Percentiles rank a stretch among this genome's conserved stretches.
Conservation (phyloP, 2,113 vertebrate genomes). For the Spizaetus ornatus region DNA sequence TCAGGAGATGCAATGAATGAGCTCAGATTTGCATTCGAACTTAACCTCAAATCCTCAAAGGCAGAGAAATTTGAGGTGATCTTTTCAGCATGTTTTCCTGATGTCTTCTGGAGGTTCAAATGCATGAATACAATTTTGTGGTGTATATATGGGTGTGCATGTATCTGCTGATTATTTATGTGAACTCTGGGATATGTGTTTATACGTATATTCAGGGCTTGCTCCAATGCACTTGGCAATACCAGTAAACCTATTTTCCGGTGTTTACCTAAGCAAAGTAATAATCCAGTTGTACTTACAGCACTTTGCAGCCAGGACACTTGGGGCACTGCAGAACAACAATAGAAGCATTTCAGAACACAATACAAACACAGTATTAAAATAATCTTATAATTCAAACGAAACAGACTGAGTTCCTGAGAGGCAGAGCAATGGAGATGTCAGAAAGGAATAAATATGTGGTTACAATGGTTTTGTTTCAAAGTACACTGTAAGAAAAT, state of each 20-base stretch:
- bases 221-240: neutral
- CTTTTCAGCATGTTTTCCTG: neutral
- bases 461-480: neutral
- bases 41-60: neutral
- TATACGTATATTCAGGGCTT: neutral
- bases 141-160: neutral
- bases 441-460: neutral
- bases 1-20: neutral
- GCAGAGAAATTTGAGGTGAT: neutral
- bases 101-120: neutral
- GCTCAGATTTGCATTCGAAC: neutral
- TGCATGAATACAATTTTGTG: neutral
- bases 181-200: neutral
- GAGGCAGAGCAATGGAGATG: neutral
- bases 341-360: neutral
- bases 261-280: neutral
- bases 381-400: neutral
- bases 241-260: neutral
- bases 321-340: constrained; percentile 57
- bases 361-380: neutral
- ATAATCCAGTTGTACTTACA: neutral
- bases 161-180: neutral
- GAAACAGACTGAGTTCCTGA: neutral
- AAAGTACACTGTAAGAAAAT: neutral
- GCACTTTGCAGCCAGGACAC: constrained; percentile 33